A percentile compares a stretch with the other conserved stretches of the same genome.
phyloP scores from a whole-genome alignment of 2,113 vertebrate genomes.

The Thomomys bottae region DNA sequence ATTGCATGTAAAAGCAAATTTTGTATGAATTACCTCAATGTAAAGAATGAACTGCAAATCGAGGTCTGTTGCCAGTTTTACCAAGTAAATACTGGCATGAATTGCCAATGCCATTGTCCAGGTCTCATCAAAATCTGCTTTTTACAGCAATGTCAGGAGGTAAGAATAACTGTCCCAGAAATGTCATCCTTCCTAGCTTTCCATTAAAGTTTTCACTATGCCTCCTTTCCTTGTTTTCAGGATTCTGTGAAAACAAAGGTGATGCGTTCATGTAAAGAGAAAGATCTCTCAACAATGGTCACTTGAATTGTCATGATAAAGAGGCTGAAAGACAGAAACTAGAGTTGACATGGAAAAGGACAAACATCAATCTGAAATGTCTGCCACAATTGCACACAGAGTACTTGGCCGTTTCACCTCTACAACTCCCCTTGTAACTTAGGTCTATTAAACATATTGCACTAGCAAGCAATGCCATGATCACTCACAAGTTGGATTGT shows the following conservation, averaged over 20 bases:
- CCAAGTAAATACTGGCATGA: background rate
- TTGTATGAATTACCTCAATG: background rate
- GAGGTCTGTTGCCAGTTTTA: background rate
- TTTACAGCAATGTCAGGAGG: background rate
- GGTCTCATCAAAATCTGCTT: background rate
- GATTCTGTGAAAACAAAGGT: constrained; percentile 9
- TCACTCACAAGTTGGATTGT: background rate
- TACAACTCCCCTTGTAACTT: background rate
- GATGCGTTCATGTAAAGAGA: background rate
- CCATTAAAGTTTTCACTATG: background rate
- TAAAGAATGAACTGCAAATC: background rate
- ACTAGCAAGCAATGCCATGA: background rate
- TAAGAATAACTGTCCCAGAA: constrained; percentile 21
- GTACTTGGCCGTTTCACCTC: background rate
- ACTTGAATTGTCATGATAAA: background rate
- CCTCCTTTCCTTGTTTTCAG: background rate
- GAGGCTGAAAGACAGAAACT: background rate
- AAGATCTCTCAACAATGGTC: background rate
- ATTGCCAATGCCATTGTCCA: background rate
- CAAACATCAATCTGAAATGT: background rate
- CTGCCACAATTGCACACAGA: background rate
- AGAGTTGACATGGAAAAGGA: background rate
- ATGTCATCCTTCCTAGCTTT: background rate
- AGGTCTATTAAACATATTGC: background rate
- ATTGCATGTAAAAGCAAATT: background rate